Evolutionary conservation across 2,113 vertebrate species (phyloP).

Genomic region (Camelus bactrianus): DNA sequence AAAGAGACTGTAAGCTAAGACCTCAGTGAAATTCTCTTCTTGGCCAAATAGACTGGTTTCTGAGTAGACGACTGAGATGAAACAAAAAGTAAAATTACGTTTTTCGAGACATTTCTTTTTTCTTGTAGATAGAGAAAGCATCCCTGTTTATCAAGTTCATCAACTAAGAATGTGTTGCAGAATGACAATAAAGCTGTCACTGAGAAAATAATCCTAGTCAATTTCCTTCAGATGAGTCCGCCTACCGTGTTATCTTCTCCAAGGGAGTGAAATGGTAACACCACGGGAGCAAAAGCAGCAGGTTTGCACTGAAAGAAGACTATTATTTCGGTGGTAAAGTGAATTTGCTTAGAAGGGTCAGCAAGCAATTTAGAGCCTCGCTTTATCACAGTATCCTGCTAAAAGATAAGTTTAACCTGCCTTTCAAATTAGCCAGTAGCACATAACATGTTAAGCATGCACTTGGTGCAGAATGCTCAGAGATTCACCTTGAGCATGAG

Average conservation of each 20-base stretch:
- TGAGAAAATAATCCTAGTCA: constrained; percentile 82
- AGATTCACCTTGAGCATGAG: neutral
- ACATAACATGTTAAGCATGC: neutral
- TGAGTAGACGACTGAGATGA: constrained; percentile 42
- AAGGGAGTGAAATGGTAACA: constrained; percentile 75
- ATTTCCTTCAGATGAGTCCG: constrained; percentile 82
- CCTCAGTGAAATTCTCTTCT: constrained; percentile 67
- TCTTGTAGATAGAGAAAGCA: constrained; percentile 61
- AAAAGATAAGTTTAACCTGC: constrained; percentile 76
- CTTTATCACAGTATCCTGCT: constrained; percentile 63
- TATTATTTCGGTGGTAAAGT: constrained; percentile 74
- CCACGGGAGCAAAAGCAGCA: constrained; percentile 62
- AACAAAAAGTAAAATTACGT: constrained; percentile 70
- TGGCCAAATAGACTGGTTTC: constrained; percentile 71
- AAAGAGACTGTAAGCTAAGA: constrained; percentile 75
- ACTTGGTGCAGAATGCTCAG: constrained; percentile 27
- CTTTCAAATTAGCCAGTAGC: constrained; percentile 73
- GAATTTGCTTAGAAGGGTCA: constrained; percentile 71
- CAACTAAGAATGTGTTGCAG: constrained; percentile 69
- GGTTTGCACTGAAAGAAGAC: constrained; percentile 55
- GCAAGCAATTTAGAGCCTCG: constrained; percentile 70
- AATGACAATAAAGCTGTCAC: constrained; percentile 79
- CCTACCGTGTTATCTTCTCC: constrained; percentile 83
- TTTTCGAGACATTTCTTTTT: constrained; percentile 68
- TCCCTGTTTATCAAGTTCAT: constrained; percentile 73